These are phyloP conservation scores for Brevimyrus niger DNA, from an alignment of 2,113 vertebrate genomes.

Conservation along the genomic window DNA sequence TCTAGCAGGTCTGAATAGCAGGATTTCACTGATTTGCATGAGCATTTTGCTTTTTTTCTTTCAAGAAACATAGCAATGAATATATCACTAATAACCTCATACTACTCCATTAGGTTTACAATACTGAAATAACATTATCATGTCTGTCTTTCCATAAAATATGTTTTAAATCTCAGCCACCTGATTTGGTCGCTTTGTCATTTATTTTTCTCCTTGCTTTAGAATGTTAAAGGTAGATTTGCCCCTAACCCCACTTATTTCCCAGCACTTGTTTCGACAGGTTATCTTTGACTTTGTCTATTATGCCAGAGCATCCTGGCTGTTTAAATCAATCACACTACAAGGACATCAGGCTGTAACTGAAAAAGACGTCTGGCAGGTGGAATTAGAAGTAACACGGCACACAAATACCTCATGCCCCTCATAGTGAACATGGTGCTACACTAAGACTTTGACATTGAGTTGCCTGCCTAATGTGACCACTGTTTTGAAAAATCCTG, in stretches of 20 bases:
- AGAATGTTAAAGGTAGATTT: background rate
- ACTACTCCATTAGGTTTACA: background rate
- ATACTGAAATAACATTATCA: background rate
- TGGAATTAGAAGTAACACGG: background rate
- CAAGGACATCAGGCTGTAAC: background rate
- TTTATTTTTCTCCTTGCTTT: background rate
- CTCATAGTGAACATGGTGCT: background rate
- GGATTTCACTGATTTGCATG: background rate
- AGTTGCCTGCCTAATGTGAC: background rate
- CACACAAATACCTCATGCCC: background rate
- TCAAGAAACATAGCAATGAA: background rate
- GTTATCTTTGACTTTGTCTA: background rate
- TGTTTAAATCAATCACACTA: background rate
- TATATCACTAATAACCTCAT: background rate
- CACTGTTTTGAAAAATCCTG: background rate
- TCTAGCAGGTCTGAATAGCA: background rate
- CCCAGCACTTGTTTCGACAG: background rate
- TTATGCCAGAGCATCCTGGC: background rate
- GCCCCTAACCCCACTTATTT: background rate
- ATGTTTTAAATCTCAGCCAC: background rate
- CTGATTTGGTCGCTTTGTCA: background rate
- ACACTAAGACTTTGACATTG: background rate
- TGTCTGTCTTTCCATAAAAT: background rate
- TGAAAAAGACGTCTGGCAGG: background rate
- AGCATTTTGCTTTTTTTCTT: background rate